A percentile compares a stretch with the other conserved stretches of the same genome.
These are phyloP conservation scores for Polypterus bichir DNA, from an alignment of 2,113 vertebrate genomes.

Conservation along the genomic window DNA sequence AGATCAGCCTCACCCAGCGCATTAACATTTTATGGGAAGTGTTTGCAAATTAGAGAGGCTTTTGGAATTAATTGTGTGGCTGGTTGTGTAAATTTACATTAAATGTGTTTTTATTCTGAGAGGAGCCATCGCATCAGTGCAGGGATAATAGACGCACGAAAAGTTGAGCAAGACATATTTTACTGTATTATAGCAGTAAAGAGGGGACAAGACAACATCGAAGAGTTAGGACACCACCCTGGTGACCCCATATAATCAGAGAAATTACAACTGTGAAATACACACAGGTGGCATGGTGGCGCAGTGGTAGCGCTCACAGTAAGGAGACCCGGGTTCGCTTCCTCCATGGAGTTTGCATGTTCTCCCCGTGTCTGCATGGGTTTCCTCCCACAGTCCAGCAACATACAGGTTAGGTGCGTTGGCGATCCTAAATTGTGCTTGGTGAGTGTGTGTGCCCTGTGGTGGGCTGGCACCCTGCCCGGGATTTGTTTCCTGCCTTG, in stretches of 20 bases:
- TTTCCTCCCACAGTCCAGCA: too few relatives aligned
- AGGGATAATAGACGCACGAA: neutral
- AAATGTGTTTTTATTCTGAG: neutral
- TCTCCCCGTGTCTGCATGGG: too few relatives aligned
- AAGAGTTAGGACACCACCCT: neutral
- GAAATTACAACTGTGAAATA: too few relatives aligned
- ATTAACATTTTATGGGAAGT: neutral
- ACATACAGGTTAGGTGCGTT: too few relatives aligned
- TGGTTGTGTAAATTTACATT: neutral
- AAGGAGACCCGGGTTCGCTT: too few relatives aligned
- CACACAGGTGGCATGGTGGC: too few relatives aligned
- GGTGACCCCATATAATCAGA: neutral
- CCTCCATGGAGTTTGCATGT: too few relatives aligned
- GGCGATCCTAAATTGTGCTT: too few relatives aligned
- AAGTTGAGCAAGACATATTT: neutral
- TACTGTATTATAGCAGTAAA: neutral
- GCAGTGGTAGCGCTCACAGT: too few relatives aligned
- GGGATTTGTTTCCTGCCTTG: too few relatives aligned
- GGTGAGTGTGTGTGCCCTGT: too few relatives aligned
- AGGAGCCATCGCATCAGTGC: neutral
- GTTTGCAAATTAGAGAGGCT: neutral
- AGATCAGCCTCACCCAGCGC: neutral
- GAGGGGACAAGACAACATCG: neutral
- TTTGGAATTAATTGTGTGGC: neutral
- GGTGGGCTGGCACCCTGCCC: too few relatives aligned